A percentile compares a stretch with the other conserved stretches of the same genome.
These are phyloP conservation scores for Megalonaias nervosa DNA, from an alignment of 1,140 invertebrate genomes.

Conservation along the genomic window DNA sequence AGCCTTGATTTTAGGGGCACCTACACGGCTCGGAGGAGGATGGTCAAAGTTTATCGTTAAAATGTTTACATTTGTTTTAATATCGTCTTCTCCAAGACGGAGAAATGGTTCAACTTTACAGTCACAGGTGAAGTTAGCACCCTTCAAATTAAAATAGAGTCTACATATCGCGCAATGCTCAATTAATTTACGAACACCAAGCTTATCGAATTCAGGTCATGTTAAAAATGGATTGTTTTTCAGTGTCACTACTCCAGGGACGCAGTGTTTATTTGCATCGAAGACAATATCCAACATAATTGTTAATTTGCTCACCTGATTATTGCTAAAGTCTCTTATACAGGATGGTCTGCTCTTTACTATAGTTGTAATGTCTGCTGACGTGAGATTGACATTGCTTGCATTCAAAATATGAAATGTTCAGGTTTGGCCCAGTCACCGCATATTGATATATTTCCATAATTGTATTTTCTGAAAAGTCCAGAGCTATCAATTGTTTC, in stretches of 20 bases:
- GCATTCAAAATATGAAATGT: constrained; percentile 8
- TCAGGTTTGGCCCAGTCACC: neutral
- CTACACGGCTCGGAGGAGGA: too few species aligned
- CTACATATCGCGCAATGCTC: constrained; percentile 12
- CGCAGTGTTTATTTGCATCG: constrained; percentile 4
- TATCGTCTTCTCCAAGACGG: neutral
- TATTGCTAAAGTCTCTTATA: neutral
- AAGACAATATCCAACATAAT: constrained; percentile 6
- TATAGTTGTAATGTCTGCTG: constrained; percentile 15
- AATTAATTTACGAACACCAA: constrained; percentile 1
- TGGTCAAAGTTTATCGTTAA: too few species aligned
- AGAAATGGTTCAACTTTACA: constrained; percentile 22
- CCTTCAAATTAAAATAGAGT: constrained; percentile 19
- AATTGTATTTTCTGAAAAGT: constrained; percentile 12
- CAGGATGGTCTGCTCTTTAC: constrained; percentile 14
- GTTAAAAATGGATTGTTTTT: constrained; percentile 6
- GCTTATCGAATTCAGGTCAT: constrained; percentile 18
- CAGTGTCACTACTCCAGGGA: constrained; percentile 18
- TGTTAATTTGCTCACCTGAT: constrained; percentile 2
- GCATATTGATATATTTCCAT: constrained; percentile 6
- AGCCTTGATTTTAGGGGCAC: too few species aligned
- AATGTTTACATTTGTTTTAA: neutral
- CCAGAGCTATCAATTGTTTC: neutral
- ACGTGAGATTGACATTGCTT: constrained; percentile 13
- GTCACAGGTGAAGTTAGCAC: constrained; percentile 12